These are phyloP conservation scores for Poliocrania exsul DNA, from an alignment of 2,797 vertebrate genomes.

Conservation along the genomic window DNA sequence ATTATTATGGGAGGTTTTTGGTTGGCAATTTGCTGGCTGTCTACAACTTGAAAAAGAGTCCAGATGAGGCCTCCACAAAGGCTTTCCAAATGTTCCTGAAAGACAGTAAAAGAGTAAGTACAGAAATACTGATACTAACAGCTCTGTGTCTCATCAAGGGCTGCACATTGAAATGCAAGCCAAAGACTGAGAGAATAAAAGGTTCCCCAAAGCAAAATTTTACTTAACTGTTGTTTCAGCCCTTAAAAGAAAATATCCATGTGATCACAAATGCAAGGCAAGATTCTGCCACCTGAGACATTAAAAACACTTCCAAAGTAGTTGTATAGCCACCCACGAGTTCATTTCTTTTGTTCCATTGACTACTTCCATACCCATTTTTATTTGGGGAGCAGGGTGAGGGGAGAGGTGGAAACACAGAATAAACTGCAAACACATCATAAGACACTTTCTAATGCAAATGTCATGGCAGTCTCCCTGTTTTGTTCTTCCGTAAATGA, in stretches of 20 bases:
- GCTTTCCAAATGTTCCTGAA: slow-evolving; percentile 94
- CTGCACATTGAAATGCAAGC: neutral
- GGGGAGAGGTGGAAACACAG: neutral
- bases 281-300: neutral
- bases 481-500: neutral
- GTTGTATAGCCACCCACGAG: neutral
- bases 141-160: neutral
- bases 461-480: neutral
- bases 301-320: neutral
- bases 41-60: slow-evolving; percentile 75
- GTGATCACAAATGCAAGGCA: neutral
- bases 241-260: neutral
- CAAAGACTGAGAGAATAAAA: neutral
- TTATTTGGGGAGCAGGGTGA: neutral
- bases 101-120: slow-evolving; percentile 7
- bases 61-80: slow-evolving; percentile 85
- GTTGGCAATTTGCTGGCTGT: slow-evolving; percentile 67
- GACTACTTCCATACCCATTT: neutral
- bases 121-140: neutral
- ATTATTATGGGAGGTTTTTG: slow-evolving; percentile 75
- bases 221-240: neutral
- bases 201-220: neutral
- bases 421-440: neutral
- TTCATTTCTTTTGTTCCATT: neutral
- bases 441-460: neutral